These are phyloP conservation scores for Dasyurus viverrinus DNA, from an alignment of 2,113 vertebrate genomes.

Conservation along the genomic window DNA sequence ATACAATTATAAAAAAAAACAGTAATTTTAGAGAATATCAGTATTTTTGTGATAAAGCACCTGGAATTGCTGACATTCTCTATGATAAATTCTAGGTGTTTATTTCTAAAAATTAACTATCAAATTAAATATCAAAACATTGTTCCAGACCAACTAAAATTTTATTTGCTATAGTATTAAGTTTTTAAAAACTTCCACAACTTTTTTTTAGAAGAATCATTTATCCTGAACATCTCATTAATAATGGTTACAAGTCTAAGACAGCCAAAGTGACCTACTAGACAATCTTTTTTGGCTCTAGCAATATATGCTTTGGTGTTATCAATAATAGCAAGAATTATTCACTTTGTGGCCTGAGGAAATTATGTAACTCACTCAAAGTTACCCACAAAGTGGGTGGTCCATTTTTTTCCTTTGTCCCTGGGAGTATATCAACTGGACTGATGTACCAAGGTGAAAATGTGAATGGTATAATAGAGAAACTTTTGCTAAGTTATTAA, in stretches of 20 bases:
- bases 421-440: background rate
- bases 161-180: background rate
- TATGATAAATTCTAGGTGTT: background rate
- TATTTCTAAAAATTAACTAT: background rate
- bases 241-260: background rate
- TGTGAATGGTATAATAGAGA: background rate
- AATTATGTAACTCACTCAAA: slow-evolving; percentile 27
- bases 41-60: background rate
- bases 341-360: background rate
- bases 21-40: background rate
- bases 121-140: background rate
- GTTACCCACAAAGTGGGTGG: background rate
- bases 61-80: background rate
- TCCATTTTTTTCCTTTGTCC: background rate
- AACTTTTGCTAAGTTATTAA: background rate
- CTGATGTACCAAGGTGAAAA: background rate
- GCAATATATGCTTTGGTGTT: background rate
- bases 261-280: background rate
- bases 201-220: background rate
- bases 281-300: background rate
- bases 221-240: background rate
- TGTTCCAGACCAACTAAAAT: background rate
- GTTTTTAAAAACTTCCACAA: background rate
- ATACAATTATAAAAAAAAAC: background rate
- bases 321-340: background rate